Conservation (phyloP, 2,888 invertebrate genomes). For the Cosmorhoe ocellata region DNA sequence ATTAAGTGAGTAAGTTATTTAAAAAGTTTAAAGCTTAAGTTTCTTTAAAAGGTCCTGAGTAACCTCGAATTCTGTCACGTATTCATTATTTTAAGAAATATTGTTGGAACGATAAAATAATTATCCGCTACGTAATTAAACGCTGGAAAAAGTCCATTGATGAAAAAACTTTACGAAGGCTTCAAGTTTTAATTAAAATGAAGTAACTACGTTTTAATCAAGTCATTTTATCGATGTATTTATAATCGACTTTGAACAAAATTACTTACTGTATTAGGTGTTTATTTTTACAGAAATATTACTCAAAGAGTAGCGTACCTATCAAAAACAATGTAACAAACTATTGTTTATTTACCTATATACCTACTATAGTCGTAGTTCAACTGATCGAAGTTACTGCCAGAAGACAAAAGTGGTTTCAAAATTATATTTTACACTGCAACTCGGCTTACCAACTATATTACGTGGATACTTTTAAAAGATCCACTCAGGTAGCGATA, state of each 20-base stretch:
- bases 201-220: constrained; percentile 10
- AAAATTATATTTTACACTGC: no score
- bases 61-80: constrained; percentile 23
- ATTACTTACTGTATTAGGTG: no score
- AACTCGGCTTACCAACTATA: no score
- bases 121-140: constrained; percentile 15
- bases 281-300: no score
- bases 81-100: constrained; percentile 16
- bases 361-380: no score
- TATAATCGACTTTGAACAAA: constrained; percentile 5
- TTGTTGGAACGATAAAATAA: constrained; percentile 16
- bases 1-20: no score
- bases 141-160: constrained; percentile 16
- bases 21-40: constrained; percentile 3
- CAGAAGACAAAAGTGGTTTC: no score
- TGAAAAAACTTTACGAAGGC: constrained; percentile 17
- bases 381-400: no score
- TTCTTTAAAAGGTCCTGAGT: constrained; percentile 17
- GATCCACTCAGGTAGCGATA: constrained; percentile 1
- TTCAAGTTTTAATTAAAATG: constrained; percentile 20
- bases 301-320: no score
- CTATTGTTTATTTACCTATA: no score
- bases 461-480: no score
- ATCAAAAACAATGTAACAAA: no score
- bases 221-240: constrained; percentile 10